Percentiles rank a stretch among this genome's conserved stretches.
Conservation (phyloP, 1,140 invertebrate genomes). For the Glossosoma conforme region DNA sequence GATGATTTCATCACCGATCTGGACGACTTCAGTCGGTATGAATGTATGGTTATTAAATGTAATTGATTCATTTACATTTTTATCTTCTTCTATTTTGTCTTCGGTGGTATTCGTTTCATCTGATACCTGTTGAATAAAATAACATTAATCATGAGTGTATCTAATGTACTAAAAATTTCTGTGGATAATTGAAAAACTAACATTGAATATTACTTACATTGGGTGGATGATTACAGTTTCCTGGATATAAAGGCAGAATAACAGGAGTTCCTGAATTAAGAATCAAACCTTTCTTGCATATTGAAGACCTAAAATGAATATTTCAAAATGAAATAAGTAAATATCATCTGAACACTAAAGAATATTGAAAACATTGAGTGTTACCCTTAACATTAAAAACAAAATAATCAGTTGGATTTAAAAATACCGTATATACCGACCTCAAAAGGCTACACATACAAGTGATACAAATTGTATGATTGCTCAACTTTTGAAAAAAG, state of each 20-base stretch:
- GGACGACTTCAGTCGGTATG: constrained; percentile 39
- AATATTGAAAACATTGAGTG: constrained; percentile 14
- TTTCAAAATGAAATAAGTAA: not conserved
- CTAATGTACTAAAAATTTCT: constrained; percentile 2
- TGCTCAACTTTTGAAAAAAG: too few relatives aligned
- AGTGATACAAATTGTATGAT: too few relatives aligned
- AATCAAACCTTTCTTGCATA: constrained; percentile 69
- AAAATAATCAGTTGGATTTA: too few relatives aligned
- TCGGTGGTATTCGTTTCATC: constrained; percentile 15
- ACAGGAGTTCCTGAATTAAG: constrained; percentile 70
- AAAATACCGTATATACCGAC: too few relatives aligned
- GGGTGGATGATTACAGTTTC: constrained; percentile 60
- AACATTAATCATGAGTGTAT: not conserved
- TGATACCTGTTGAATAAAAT: constrained; percentile 1
- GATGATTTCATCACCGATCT: constrained; percentile 35
- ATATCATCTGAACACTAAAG: constrained; percentile 3
- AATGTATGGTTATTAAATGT: constrained; percentile 24
- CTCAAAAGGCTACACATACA: too few relatives aligned
- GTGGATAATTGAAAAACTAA: not conserved
- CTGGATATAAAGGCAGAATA: constrained; percentile 65
- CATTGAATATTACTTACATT: constrained; percentile 4
- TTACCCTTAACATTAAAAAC: too few relatives aligned
- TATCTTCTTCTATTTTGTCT: too few relatives aligned
- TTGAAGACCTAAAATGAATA: constrained; percentile 66
- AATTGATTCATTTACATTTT: constrained; percentile 16